These are phyloP conservation scores for Anneissia japonica DNA, from an alignment of 35 echinoderm and acorn worm species.

Conservation along the genomic window DNA sequence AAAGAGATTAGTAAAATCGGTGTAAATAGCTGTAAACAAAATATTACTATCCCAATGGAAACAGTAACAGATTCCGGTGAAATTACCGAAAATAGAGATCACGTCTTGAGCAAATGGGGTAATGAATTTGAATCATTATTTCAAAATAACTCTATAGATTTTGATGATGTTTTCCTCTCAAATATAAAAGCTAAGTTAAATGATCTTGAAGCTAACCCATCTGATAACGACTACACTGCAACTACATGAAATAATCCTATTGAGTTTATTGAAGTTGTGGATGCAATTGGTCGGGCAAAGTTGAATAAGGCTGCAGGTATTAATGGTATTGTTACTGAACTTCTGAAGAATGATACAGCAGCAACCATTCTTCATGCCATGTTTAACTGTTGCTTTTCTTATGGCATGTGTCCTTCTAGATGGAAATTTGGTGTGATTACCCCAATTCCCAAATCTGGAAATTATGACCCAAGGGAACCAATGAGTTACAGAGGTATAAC, in stretches of 20 bases:
- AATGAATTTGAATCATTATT: constrained; percentile 2
- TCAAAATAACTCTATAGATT: neutral
- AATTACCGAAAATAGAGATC: neutral
- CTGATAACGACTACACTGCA: neutral
- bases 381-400: too few relatives aligned
- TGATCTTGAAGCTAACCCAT: neutral
- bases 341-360: too few relatives aligned
- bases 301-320: too few relatives aligned
- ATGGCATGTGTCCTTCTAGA: too few relatives aligned
- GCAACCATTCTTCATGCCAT: too few relatives aligned
- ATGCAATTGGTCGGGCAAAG: neutral
- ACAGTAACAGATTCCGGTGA: neutral
- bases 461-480: too few relatives aligned
- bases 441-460: too few relatives aligned
- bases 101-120: constrained; percentile 19
- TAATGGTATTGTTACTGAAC: too few relatives aligned
- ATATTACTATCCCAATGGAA: too few relatives aligned
- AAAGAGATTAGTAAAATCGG: constrained; percentile 6
- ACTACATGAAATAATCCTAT: neutral
- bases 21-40: too few relatives aligned
- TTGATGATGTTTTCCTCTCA: constrained; percentile 13
- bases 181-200: neutral
- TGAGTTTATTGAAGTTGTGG: neutral
- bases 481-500: too few relatives aligned
- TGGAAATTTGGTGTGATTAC: too few relatives aligned